Percentiles rank a stretch among this genome's conserved stretches.
Evolutionary conservation across 2,888 invertebrate species (phyloP).

Genomic region (Seladonia tumulorum): DNA sequence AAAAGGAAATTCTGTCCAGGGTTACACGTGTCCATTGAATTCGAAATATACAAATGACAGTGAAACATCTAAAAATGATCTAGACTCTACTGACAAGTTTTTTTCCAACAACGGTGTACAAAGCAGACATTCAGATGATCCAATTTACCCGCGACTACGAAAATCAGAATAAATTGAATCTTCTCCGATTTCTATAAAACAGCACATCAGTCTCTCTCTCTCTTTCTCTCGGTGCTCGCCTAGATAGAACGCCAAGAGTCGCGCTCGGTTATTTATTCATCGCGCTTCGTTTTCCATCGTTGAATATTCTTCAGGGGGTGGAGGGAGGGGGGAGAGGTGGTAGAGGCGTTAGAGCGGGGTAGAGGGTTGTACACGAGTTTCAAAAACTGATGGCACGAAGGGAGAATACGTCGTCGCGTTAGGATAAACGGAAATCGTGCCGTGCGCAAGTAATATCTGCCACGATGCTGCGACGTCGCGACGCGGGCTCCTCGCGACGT

Average conservation of each 20-base stretch:
- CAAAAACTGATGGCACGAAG: not conserved
- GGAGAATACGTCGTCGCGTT: not conserved
- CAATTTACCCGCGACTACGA: not conserved
- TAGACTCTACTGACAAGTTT: too few species aligned
- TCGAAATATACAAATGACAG: not conserved
- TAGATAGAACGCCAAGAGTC: too few species aligned
- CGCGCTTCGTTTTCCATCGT: too few species aligned
- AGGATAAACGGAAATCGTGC: slow-evolving; percentile 14
- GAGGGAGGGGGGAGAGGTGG: not conserved
- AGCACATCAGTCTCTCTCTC: too few species aligned
- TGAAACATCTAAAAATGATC: too few species aligned
- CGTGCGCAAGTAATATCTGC: slow-evolving; percentile 20
- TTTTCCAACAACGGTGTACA: not conserved
- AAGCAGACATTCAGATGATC: not conserved
- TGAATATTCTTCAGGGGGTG: too few species aligned
- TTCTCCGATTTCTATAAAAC: not conserved
- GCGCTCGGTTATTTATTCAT: too few species aligned
- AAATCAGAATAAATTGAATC: not conserved
- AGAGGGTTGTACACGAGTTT: not conserved
- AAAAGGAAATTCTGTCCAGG: too few species aligned
- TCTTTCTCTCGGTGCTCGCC: too few species aligned
- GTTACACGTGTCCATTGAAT: too few species aligned
- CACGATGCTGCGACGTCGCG: slow-evolving; percentile 5
- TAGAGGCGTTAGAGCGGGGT: too few species aligned
- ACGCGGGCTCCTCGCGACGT: not conserved